Conservation (phyloP, 2,113 vertebrate species). For the Pollimyrus isidori region DNA sequence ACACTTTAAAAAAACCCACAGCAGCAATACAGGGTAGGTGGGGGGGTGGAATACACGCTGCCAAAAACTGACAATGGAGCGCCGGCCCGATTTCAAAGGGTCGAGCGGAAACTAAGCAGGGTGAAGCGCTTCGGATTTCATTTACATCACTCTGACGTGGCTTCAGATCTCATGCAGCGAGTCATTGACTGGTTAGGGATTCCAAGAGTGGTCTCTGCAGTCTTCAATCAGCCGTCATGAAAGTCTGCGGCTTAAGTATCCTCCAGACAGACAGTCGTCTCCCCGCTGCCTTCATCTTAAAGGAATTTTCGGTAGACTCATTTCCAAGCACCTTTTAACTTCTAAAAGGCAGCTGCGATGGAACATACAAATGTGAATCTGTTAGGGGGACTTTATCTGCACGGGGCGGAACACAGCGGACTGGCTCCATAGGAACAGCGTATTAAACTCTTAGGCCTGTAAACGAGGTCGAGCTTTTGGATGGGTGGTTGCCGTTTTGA, state of each 20-base stretch:
- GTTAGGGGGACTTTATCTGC: constrained; percentile 26
- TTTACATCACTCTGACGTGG: constrained; percentile 72
- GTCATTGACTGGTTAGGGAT: constrained; percentile 51
- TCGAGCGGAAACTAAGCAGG: constrained; percentile 55
- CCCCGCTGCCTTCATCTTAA: constrained; percentile 58
- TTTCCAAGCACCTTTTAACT: constrained; percentile 64
- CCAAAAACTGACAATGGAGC: constrained; percentile 57
- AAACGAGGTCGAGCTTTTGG: constrained; percentile 5
- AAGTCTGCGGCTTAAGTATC: constrained; percentile 65
- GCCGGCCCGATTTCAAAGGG: constrained; percentile 56
- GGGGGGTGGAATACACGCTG: constrained; percentile 20
- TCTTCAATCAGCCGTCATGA: constrained; percentile 71
- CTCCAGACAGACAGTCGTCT: constrained; percentile 66
- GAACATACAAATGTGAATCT: constrained; percentile 37
- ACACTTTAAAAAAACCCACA: neutral
- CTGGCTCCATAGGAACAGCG: neutral
- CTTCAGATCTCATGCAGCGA: constrained; percentile 60
- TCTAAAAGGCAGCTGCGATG: constrained; percentile 52
- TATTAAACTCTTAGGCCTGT: constrained; percentile 4
- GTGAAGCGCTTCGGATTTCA: constrained; percentile 69
- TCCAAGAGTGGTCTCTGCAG: constrained; percentile 53
- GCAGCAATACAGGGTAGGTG: neutral
- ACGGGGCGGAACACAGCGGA: constrained; percentile 16
- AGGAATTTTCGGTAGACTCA: constrained; percentile 62
- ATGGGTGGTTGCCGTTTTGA: neutral